A percentile compares a stretch with the other conserved stretches of the same genome.
These are phyloP conservation scores for Notodonta ziczac DNA, from an alignment of 2,888 invertebrate species.

Conservation along the genomic window DNA sequence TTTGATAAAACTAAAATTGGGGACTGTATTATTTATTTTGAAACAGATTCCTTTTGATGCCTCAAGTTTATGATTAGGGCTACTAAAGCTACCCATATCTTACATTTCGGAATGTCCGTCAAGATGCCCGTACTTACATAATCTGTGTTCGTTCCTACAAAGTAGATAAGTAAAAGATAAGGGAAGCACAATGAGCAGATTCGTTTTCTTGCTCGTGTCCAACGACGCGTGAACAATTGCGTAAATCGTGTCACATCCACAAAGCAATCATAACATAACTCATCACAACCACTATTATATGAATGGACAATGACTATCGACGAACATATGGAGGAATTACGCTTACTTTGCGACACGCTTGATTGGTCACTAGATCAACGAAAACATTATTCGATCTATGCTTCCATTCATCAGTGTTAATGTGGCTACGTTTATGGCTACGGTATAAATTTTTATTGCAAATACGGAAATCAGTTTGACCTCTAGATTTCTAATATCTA, in stretches of 20 bases:
- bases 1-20: too few species aligned
- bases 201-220: constrained; percentile 56
- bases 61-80: too few species aligned
- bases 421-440: not conserved
- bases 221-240: constrained; percentile 53
- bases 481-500: not conserved
- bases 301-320: constrained; percentile 9
- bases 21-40: too few species aligned
- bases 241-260: constrained; percentile 46
- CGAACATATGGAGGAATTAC: not conserved
- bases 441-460: not conserved
- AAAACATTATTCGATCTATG: too few species aligned
- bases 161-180: constrained; percentile 33
- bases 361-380: too few species aligned
- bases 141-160: too few species aligned
- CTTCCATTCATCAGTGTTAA: too few species aligned
- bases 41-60: too few species aligned
- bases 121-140: constrained; percentile 26
- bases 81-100: too few species aligned
- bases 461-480: not conserved
- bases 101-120: constrained; percentile 11
- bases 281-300: constrained; percentile 31
- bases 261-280: constrained; percentile 33
- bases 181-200: constrained; percentile 41
- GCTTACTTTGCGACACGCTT: not conserved